Percentiles rank a stretch among this genome's conserved stretches.
Evolutionary conservation across 1,140 invertebrate genomes (phyloP).

Genomic region (Tribolium madens): DNA sequence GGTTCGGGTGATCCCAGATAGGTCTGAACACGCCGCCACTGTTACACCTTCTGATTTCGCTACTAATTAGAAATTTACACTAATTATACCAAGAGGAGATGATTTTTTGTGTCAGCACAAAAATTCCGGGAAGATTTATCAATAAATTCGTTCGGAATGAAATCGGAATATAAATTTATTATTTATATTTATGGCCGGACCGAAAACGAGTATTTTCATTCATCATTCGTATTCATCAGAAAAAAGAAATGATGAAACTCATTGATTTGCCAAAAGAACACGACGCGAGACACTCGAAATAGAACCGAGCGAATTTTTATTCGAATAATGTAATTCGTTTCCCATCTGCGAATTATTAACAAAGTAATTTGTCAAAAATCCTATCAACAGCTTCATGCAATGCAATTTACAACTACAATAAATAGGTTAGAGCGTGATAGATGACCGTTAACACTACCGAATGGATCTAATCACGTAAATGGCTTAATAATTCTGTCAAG

Average conservation of each 20-base stretch:
- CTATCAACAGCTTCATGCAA: not conserved
- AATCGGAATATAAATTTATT: slow-evolving; percentile 24
- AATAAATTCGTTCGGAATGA: slow-evolving; percentile 4
- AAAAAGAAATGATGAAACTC: not conserved
- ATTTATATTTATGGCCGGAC: slow-evolving; percentile 25
- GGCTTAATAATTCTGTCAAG: slow-evolving; percentile 16
- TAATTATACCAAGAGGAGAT: not conserved
- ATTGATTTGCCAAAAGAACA: not conserved
- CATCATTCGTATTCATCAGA: slow-evolving; percentile 27
- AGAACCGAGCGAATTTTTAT: slow-evolving; percentile 1
- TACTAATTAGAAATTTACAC: slow-evolving; percentile 17
- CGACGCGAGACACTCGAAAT: not conserved
- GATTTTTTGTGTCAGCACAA: not conserved
- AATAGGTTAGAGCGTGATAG: slow-evolving; percentile 27
- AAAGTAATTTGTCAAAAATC: slow-evolving; percentile 16
- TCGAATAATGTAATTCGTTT: not conserved
- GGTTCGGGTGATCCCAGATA: slow-evolving; percentile 43
- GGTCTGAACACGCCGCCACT: slow-evolving; percentile 33
- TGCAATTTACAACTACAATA: slow-evolving; percentile 10
- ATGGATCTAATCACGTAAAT: slow-evolving; percentile 22
- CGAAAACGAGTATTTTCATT: slow-evolving; percentile 28
- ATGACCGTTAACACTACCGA: slow-evolving; percentile 18
- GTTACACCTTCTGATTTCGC: slow-evolving; percentile 21
- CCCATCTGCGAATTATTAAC: not conserved
- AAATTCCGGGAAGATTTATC: not conserved